Base-by-base conservation (phyloP, 2,113 vertebrate genomes). In the Hyperopisus bebe region DNA sequence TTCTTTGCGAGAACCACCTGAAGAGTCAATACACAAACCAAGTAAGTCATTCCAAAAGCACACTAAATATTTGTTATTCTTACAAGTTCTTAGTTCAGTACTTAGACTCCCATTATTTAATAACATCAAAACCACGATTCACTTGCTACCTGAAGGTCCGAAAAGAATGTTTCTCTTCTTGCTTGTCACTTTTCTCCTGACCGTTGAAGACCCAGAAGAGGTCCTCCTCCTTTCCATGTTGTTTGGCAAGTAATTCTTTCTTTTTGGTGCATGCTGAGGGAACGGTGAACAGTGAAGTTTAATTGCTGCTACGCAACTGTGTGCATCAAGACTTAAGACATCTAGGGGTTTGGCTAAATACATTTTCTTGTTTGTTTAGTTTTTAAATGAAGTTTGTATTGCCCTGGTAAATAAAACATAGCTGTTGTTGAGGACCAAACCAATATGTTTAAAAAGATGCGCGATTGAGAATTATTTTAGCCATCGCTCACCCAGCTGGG, bases 61-160 rank as follows among this genome's bases (percentile, higher is more conserved):
- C 19, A 24, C 44, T 24, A 48, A n/a, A 10, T 84, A 84, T 47
- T 47, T 47, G n/a, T 51, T 8, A 46, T 46, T 46, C 9, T 24
- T 35, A 84, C 0, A 0, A 86, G 47, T 50, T 51, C 3, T 51
- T 87, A 53, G 48, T 53, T 53, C 17, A 86, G 48, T 47, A 48
- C 17, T 35, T 31, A 48, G 19, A 86, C 50, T 46, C 0, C 17
- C 44, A 27, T 85, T 46, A 85, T 83, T 42, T 42, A n/a, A 46
- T 2, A 27, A 47, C 42, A 50, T 47, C 83, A 86, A 47, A 48
- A 21, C 24, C 1, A 11, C 0, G 1, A 55, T 8, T 55, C 50
- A n/a, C 35, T n/a, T 9, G n/a, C 17, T 84, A 95, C 93, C 94
- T 87, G 92, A 92, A n/a, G 90, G 89, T 42, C 85, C 88, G 51